Evolutionary conservation across 2,797 vertebrate genomes (phyloP).

Genomic region (Pseudochirops corinnae): DNA sequence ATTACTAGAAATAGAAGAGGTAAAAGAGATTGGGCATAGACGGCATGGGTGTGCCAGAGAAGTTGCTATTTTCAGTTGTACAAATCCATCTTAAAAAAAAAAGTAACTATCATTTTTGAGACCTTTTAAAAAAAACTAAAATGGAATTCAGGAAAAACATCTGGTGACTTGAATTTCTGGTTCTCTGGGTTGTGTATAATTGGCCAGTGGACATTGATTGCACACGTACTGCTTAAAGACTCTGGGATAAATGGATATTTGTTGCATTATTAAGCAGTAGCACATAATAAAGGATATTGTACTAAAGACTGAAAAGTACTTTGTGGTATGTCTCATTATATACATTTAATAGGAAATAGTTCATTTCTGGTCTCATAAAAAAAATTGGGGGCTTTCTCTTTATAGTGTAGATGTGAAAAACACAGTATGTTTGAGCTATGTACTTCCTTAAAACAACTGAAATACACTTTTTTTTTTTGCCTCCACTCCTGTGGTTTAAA

Average conservation of each 20-base stretch:
- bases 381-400: slow-evolving; percentile 73
- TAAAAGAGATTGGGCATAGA: neutral
- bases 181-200: slow-evolving; percentile 59
- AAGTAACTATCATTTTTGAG: slow-evolving; percentile 28
- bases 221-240: neutral
- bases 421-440: slow-evolving; percentile 70
- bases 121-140: neutral
- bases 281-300: slow-evolving; percentile 1
- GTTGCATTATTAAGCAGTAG: slow-evolving; percentile 26
- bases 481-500: slow-evolving; percentile 85
- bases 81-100: slow-evolving; percentile 26
- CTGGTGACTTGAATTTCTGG: slow-evolving; percentile 58
- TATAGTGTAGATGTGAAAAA: slow-evolving; percentile 80
- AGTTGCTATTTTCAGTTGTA: slow-evolving; percentile 16
- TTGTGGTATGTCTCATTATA: slow-evolving; percentile 16
- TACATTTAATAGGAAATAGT: slow-evolving; percentile 17
- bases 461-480: slow-evolving; percentile 73
- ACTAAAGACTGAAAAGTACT: slow-evolving; percentile 35
- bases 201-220: slow-evolving; percentile 1
- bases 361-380: slow-evolving; percentile 66
- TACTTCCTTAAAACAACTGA: slow-evolving; percentile 84
- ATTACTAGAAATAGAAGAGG: neutral
- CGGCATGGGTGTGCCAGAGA: neutral
- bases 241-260: slow-evolving; percentile 30
- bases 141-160: slow-evolving; percentile 51